A percentile compares a stretch with the other conserved stretches of the same genome.
phyloP scores from a whole-genome alignment of 2,888 invertebrate genomes.

The Conchocele bisecta region DNA sequence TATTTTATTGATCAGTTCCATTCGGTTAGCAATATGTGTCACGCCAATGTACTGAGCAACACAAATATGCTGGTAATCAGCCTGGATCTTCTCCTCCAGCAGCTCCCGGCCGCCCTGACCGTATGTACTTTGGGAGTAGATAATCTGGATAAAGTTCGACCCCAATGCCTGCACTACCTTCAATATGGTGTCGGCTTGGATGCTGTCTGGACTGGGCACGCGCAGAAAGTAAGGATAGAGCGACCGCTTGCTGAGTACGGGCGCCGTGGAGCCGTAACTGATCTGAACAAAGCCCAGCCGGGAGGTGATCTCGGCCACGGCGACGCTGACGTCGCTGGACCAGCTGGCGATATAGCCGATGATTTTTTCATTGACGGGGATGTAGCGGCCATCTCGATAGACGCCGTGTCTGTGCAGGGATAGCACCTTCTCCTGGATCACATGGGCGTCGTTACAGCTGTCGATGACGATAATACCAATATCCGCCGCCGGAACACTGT shows the following conservation, averaged over 20 bases:
- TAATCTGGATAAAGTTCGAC: constrained; percentile 55
- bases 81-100: background rate
- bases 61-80: constrained; percentile 37
- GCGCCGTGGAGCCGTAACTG: constrained; percentile 58
- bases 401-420: constrained; percentile 53
- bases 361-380: constrained; percentile 43
- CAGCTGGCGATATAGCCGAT: constrained; percentile 60
- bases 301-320: constrained; percentile 44
- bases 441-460: constrained; percentile 60
- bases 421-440: constrained; percentile 52
- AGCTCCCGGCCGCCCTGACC: constrained; percentile 57
- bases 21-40: constrained; percentile 10
- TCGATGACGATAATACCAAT: constrained; percentile 61
- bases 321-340: constrained; percentile 56
- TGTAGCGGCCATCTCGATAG: constrained; percentile 28
- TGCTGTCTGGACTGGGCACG: constrained; percentile 49
- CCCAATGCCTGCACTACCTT: constrained; percentile 44
- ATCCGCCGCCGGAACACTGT: constrained; percentile 29
- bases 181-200: constrained; percentile 53
- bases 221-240: constrained; percentile 58
- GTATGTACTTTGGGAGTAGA: constrained; percentile 55
- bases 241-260: constrained; percentile 45
- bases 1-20: constrained; percentile 22
- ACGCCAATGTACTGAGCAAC: constrained; percentile 42
- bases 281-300: constrained; percentile 50